Conservation (phyloP, 2,888 invertebrate species). For the Terebella lapidaria region DNA sequence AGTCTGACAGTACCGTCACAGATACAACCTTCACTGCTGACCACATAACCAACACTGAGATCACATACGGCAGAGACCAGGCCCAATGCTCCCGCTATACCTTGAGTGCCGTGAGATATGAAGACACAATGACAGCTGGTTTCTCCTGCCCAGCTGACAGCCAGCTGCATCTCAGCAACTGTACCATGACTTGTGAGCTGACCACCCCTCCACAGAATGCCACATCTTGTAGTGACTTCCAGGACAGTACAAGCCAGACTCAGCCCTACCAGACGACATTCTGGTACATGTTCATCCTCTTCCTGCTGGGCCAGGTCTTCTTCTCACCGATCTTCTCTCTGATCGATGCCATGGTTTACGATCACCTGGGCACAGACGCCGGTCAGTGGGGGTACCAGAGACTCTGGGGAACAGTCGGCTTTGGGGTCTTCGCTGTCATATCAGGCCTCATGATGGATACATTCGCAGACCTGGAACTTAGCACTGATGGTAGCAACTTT, state of each 20-base stretch:
- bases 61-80: too few species aligned
- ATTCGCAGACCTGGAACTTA: constrained; percentile 1
- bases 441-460: constrained; percentile 42
- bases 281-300: constrained; percentile 75
- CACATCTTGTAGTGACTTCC: too few species aligned
- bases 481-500: constrained; percentile 24
- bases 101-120: neutral
- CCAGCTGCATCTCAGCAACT: too few species aligned
- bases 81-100: too few species aligned
- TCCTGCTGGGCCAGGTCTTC: constrained; percentile 77
- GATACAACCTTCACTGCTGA: neutral
- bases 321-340: constrained; percentile 80
- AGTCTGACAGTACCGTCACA: neutral
- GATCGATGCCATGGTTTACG: constrained; percentile 81
- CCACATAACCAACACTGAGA: neutral
- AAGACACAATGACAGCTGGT: neutral
- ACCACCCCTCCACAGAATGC: too few species aligned
- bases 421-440: constrained; percentile 58
- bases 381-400: constrained; percentile 79
- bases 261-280: too few species aligned
- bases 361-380: constrained; percentile 68
- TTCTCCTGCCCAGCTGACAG: too few species aligned
- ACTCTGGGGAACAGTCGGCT: constrained; percentile 82
- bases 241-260: too few species aligned
- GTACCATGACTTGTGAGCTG: neutral